Evolutionary conservation across 2,113 vertebrate genomes (phyloP).

Genomic region (Pycnonotus jocosus): DNA sequence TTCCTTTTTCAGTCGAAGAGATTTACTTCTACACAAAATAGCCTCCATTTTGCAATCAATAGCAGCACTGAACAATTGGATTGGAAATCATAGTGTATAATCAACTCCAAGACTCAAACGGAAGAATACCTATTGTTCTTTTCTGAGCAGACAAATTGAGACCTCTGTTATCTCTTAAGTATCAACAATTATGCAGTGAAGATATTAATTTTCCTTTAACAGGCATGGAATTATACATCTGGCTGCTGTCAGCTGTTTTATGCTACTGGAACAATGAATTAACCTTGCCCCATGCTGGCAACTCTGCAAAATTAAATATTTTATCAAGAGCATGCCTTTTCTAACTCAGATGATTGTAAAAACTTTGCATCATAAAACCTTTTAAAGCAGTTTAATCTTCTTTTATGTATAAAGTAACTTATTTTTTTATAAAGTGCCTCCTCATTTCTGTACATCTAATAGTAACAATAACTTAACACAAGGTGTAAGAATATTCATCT

Average conservation of each 20-base stretch:
- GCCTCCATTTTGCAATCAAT: background rate
- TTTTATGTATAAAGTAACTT: background rate
- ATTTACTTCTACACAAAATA: background rate
- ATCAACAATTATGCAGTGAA: background rate
- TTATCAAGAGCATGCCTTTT: background rate
- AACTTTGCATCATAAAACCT: conserved; percentile 9
- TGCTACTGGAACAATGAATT: conserved; percentile 1
- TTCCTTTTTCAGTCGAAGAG: background rate
- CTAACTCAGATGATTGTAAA: background rate
- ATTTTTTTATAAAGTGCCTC: background rate
- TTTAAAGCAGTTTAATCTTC: background rate
- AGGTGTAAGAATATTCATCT: background rate
- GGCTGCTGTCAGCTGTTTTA: conserved; percentile 1
- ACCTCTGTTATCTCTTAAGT: background rate
- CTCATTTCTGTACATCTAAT: background rate
- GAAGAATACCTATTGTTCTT: conserved; percentile 13
- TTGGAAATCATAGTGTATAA: conserved; percentile 5
- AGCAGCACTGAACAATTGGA: background rate
- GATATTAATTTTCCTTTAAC: conserved; percentile 36
- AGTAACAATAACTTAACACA: background rate
- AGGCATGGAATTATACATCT: background rate
- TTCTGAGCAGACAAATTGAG: background rate
- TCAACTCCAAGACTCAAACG: background rate
- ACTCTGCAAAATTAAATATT: background rate
- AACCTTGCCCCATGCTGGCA: background rate